Evolutionary conservation across 2,113 vertebrate species (phyloP).

Genomic region (Crotalus viridis): DNA sequence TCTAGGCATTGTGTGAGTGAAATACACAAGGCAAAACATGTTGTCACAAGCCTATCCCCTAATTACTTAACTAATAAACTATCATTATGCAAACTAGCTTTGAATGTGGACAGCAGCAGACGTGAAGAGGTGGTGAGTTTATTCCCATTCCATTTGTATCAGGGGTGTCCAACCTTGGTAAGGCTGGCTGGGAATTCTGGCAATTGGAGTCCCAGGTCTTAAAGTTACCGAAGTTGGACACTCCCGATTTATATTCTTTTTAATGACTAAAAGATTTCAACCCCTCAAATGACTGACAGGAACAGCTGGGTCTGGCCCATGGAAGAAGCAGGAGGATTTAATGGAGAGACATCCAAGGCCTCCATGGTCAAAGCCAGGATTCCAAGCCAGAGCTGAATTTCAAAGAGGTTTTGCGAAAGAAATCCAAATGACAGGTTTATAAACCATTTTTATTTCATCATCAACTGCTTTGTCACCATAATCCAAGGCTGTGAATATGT

Average conservation of each 20-base stretch:
- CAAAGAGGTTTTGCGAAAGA: background rate
- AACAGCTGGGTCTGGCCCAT: background rate
- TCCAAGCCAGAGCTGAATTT: background rate
- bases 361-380: background rate
- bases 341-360: background rate
- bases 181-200: background rate
- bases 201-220: background rate
- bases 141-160: background rate
- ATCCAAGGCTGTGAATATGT: conserved; percentile 73
- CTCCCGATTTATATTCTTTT: background rate
- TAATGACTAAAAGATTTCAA: background rate
- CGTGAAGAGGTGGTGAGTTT: background rate
- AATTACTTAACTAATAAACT: background rate
- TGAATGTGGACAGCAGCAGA: background rate
- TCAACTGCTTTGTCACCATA: conserved; percentile 72
- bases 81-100: background rate
- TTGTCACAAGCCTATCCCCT: background rate
- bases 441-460: conserved; percentile 76
- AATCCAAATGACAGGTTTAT: conserved; percentile 44
- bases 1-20: background rate
- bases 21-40: background rate
- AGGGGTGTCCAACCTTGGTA: background rate
- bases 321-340: background rate
- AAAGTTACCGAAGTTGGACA: background rate
- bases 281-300: background rate